Base-by-base conservation (phyloP, 2,888 invertebrate species). In the Pristionchus fissidentatus region DNA sequence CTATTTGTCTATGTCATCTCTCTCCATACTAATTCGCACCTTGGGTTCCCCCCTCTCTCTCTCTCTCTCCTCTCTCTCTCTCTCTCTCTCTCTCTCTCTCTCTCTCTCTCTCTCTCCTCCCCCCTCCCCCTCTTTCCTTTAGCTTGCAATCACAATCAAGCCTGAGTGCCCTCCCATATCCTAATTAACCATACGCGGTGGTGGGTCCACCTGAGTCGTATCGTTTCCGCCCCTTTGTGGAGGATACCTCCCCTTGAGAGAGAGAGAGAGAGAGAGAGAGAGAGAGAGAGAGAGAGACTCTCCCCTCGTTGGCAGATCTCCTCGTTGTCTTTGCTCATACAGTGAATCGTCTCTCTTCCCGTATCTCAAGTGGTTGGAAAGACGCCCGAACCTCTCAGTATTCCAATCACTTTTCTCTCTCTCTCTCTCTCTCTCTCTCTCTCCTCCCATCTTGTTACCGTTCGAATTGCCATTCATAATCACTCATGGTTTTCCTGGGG, bases 191-290 rank as follows among this genome's bases (percentile, higher is more conserved):
- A n/a, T n/a, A n/a, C 22, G 62, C 35, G 8, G 32, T 62, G 62
- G 62, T n/a, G 62, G 29, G 62, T 62, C 62, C 62, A 62, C 35
- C 62, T 62, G 62, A 62, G 35, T 62, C 62, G 32, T 62, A 62
- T 62, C 62, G 62, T 35, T 62, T 62, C 62, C 62, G 62, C 62
- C 35, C 62, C 35, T 62, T 62, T n/a, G n/a, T n/a, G n/a, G n/a
- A n/a, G n/a, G n/a, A n/a, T n/a, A n/a, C n/a, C n/a, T n/a, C n/a
- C n/a, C n/a, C n/a, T n/a, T n/a, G n/a, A n/a, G n/a, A n/a, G n/a
- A n/a, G n/a, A n/a, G n/a, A n/a, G n/a, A n/a, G n/a, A n/a, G n/a
- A n/a, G n/a, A n/a, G n/a, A n/a, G n/a, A n/a, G n/a, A n/a, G n/a
- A n/a, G n/a, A n/a, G n/a, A n/a, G n/a, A n/a, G n/a, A n/a, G n/a